Evolutionary conservation across 35 echinoderm and acorn worm genomes (phyloP).

Genomic region (Lytechinus variegatus): DNA sequence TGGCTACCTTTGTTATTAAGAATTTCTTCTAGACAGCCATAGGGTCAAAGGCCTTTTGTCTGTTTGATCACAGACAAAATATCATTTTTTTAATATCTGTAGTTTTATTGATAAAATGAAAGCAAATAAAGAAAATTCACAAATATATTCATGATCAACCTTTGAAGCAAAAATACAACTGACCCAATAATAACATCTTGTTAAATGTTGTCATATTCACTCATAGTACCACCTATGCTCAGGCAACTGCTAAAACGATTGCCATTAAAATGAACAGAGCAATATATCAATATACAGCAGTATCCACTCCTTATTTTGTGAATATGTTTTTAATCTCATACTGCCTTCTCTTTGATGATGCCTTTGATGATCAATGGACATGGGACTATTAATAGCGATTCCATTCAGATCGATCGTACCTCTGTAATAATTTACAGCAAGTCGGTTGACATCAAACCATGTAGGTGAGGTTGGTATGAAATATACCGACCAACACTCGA

Average conservation of each 20-base stretch:
- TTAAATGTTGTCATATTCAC: too few species aligned
- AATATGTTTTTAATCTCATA: not conserved
- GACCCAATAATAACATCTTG: too few species aligned
- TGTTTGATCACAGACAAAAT: too few species aligned
- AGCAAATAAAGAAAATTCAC: not conserved
- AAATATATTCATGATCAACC: not conserved
- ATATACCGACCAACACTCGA: not conserved
- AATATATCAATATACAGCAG: not conserved
- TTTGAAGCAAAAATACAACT: not conserved
- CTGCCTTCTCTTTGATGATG: not conserved
- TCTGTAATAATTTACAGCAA: not conserved
- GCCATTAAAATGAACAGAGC: not conserved
- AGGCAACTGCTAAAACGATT: not conserved
- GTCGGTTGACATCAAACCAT: not conserved
- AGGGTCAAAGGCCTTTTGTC: too few species aligned
- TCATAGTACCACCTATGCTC: not conserved
- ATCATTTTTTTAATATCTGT: too few species aligned
- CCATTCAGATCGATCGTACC: not conserved
- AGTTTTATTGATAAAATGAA: too few species aligned
- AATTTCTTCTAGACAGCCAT: too few species aligned
- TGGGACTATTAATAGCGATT: conserved; percentile 4
- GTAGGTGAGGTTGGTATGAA: not conserved
- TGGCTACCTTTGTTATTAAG: too few species aligned
- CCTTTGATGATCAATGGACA: not conserved
- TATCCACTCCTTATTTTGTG: not conserved